Percentiles rank a stretch among this genome's conserved stretches.
These are phyloP conservation scores for Tigriopus japonicus DNA, from an alignment of 1,140 invertebrate species.

Conservation along the genomic window DNA sequence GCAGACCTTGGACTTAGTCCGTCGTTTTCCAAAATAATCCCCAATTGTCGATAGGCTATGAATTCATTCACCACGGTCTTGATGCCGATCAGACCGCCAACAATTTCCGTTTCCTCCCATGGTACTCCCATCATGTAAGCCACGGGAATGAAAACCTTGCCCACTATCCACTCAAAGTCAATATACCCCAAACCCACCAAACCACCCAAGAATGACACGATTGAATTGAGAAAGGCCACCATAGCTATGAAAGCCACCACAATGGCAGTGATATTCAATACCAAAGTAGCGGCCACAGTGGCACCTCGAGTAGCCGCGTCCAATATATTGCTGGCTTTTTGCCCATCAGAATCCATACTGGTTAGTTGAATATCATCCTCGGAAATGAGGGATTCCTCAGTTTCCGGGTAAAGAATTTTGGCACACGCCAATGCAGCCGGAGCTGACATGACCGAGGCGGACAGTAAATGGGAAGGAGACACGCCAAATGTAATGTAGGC, in stretches of 20 bases:
- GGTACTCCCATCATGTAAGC: constrained; percentile 35
- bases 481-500: constrained; percentile 82
- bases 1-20: constrained; percentile 35
- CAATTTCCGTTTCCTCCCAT: constrained; percentile 44
- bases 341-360: constrained; percentile 3
- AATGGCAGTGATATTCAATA: constrained; percentile 72
- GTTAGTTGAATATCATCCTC: background rate
- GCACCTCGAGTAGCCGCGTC: constrained; percentile 80
- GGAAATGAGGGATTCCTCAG: background rate
- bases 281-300: constrained; percentile 45
- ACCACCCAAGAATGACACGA: constrained; percentile 22
- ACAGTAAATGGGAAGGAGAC: constrained; percentile 54
- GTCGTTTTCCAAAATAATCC: background rate
- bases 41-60: constrained; percentile 57
- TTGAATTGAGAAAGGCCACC: constrained; percentile 49
- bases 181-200: constrained; percentile 8
- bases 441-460: constrained; percentile 85
- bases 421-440: constrained; percentile 69
- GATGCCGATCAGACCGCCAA: constrained; percentile 60
- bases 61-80: constrained; percentile 86
- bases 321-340: constrained; percentile 40
- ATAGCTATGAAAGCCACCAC: constrained; percentile 76
- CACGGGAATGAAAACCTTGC: constrained; percentile 67
- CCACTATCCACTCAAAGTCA: constrained; percentile 44
- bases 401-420: constrained; percentile 62